These are phyloP conservation scores for Apantesis nais DNA, from an alignment of 2,888 invertebrate species.

Conservation along the genomic window DNA sequence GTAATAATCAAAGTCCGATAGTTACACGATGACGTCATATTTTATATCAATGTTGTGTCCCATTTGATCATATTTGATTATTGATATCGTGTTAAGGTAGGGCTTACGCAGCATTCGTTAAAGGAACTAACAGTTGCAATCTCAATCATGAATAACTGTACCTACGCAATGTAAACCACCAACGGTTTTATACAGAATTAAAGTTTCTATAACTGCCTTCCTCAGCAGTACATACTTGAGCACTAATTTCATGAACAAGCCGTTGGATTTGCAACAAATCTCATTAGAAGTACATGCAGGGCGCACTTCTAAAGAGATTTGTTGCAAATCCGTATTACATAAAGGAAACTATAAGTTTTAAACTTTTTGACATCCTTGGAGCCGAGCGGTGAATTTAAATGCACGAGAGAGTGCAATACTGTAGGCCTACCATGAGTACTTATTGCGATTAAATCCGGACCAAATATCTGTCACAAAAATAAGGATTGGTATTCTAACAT, in stretches of 20 bases:
- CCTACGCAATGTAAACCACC: background rate
- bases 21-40: background rate
- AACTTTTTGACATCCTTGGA: no score
- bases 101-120: background rate
- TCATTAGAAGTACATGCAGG: background rate
- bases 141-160: background rate
- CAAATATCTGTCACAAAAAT: no score
- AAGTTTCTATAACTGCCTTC: background rate
- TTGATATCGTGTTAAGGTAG: background rate
- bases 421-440: no score
- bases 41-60: background rate
- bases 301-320: no score
- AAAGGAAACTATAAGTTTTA: no score
- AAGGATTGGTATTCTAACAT: no score
- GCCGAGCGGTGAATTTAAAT: no score
- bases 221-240: background rate
- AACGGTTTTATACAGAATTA: background rate
- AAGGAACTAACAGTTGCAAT: background rate
- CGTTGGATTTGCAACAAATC: background rate
- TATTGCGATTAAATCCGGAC: no score
- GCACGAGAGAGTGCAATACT: no score
- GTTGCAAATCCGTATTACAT: no score
- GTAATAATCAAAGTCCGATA: conserved; percentile 18
- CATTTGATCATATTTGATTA: background rate
- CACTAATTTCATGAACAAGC: background rate